Conservation (phyloP, 2,113 vertebrate species). For the Campylomormyrus numenius region DNA sequence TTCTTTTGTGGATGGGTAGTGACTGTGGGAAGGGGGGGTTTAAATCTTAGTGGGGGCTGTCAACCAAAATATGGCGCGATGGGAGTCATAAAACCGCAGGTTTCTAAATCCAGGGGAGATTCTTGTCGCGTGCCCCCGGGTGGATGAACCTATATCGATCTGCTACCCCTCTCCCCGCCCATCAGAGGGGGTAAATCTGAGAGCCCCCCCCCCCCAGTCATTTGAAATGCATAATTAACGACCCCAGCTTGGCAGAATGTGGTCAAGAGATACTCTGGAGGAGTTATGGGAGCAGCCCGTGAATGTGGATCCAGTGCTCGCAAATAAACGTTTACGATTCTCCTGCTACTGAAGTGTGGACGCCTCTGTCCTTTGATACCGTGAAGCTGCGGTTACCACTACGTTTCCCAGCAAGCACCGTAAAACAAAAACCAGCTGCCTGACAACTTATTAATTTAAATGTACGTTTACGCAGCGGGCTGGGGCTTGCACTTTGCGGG, state of each 20-base stretch:
- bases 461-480: constrained; percentile 54
- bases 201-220: background rate
- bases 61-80: background rate
- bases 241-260: background rate
- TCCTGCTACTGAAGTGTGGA: background rate
- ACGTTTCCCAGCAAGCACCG: constrained; percentile 22
- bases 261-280: background rate
- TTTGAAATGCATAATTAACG: background rate
- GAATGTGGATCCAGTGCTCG: background rate
- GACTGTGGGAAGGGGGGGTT: background rate
- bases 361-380: constrained; percentile 35
- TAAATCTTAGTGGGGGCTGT: background rate
- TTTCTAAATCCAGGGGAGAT: background rate
- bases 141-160: background rate
- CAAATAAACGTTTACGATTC: constrained; percentile 8
- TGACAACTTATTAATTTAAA: constrained; percentile 54
- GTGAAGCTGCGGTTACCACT: constrained; percentile 51
- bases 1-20: background rate
- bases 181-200: background rate
- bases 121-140: background rate
- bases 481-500: constrained; percentile 40
- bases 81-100: background rate
- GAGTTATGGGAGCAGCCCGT: background rate
- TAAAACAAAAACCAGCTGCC: constrained; percentile 37
- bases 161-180: background rate